Percentiles rank a stretch among this genome's conserved stretches.
Evolutionary conservation across 2,888 invertebrate species (phyloP).

Genomic region (Helicoverpa assulta): DNA sequence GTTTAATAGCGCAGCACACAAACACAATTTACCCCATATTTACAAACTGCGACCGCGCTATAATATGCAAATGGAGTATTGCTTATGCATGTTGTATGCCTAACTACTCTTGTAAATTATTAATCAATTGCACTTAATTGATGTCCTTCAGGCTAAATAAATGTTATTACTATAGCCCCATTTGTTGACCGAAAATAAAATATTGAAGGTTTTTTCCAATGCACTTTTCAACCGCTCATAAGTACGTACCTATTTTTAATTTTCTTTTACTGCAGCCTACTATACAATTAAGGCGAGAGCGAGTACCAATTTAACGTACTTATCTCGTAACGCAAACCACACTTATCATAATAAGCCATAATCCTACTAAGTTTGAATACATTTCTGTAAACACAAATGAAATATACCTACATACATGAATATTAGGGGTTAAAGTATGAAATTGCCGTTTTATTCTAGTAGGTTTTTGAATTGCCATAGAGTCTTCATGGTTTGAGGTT

Average conservation of each 20-base stretch:
- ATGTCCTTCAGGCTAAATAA: constrained; percentile 20
- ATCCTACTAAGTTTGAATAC: not conserved
- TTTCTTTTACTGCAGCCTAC: no score
- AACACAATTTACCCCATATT: constrained; percentile 1
- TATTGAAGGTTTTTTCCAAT: not conserved
- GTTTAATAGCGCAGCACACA: not conserved
- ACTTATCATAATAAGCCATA: no score
- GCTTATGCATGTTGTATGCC: constrained; percentile 2
- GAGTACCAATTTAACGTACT: no score
- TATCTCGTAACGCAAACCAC: no score
- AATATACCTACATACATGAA: not conserved
- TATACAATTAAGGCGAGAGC: no score
- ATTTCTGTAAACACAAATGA: not conserved
- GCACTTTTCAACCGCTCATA: not conserved
- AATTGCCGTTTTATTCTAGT: no score
- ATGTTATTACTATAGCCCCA: constrained; percentile 22
- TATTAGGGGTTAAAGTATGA: no score
- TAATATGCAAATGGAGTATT: constrained; percentile 24
- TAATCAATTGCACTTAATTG: constrained; percentile 21
- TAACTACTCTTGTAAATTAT: constrained; percentile 29
- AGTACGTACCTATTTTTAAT: no score
- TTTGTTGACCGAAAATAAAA: not conserved
- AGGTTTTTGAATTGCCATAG: no score
- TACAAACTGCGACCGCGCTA: not conserved
- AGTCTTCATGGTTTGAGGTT: no score